Evolutionary conservation across 2,113 vertebrate species (phyloP).

Genomic region (Stigmatopora nigra): DNA sequence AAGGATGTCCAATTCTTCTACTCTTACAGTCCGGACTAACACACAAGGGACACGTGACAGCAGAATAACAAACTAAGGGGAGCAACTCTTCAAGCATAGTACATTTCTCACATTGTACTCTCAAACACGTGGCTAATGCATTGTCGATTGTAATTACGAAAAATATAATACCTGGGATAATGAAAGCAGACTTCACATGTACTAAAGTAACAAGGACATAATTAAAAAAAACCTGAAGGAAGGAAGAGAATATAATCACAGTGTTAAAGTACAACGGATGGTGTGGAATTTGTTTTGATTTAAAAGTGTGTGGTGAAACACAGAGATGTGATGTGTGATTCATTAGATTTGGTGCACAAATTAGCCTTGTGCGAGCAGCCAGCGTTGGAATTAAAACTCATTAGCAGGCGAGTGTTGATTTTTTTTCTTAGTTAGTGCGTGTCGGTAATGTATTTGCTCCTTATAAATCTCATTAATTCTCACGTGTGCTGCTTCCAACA

Average conservation of each 20-base stretch:
- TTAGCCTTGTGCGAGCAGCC: slow-evolving; percentile 24
- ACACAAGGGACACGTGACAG: slow-evolving; percentile 27
- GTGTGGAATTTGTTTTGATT: slow-evolving; percentile 18
- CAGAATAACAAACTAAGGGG: slow-evolving; percentile 41
- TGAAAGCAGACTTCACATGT: too few species aligned
- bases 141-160: neutral
- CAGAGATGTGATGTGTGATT: slow-evolving; percentile 28
- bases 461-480: slow-evolving; percentile 18
- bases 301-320: slow-evolving; percentile 31
- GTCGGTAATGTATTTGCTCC: slow-evolving; percentile 14
- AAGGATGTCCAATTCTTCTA: slow-evolving; percentile 28
- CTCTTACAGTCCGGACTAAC: slow-evolving; percentile 28
- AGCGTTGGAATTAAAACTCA: slow-evolving; percentile 15
- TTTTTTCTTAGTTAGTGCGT: neutral
- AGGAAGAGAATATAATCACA: slow-evolving; percentile 21
- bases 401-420: slow-evolving; percentile 22
- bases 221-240: neutral
- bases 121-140: neutral
- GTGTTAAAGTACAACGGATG: slow-evolving; percentile 29
- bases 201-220: too few species aligned
- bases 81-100: slow-evolving; percentile 30
- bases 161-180: too few species aligned
- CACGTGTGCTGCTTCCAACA: neutral
- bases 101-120: neutral
- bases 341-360: slow-evolving; percentile 25